These are phyloP conservation scores for Eurytoma adleriae DNA, from an alignment of 2,888 invertebrate genomes.

Conservation along the genomic window DNA sequence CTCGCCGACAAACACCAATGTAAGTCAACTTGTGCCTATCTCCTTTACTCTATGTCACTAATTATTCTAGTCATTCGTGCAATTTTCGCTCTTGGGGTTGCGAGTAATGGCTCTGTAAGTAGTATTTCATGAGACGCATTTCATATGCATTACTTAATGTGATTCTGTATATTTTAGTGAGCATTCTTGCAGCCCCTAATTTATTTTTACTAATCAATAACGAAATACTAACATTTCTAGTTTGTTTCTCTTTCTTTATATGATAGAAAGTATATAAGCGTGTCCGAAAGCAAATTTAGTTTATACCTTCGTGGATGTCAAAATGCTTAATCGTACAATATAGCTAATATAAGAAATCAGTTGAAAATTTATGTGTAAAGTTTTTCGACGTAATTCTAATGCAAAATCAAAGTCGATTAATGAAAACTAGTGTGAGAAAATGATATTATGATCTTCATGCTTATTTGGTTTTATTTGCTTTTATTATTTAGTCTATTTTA, in stretches of 20 bases:
- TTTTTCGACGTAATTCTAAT: neutral
- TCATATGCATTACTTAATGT: neutral
- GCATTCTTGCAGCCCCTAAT: neutral
- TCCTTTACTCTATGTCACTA: neutral
- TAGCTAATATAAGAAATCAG: neutral
- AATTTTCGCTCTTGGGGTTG: neutral
- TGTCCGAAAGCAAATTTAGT: neutral
- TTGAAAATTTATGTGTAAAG: neutral
- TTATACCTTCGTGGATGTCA: neutral
- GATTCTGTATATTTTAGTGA: neutral
- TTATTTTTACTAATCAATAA: neutral
- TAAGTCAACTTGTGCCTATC: conserved; percentile 79
- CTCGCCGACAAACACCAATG: conserved; percentile 99
- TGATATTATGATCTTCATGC: neutral
- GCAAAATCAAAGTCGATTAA: neutral
- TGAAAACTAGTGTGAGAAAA: neutral
- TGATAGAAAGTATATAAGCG: no score
- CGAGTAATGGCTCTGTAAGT: neutral
- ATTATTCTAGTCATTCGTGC: neutral
- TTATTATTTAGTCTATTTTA: neutral
- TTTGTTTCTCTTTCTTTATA: neutral
- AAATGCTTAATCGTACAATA: neutral
- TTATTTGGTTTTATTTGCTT: neutral
- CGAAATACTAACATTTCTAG: neutral
- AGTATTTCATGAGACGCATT: neutral